Evolutionary conservation across 2,113 vertebrate genomes (phyloP), one percentile per base, ranked within the genome.

Genomic region (Mustelus asterias): DNA sequence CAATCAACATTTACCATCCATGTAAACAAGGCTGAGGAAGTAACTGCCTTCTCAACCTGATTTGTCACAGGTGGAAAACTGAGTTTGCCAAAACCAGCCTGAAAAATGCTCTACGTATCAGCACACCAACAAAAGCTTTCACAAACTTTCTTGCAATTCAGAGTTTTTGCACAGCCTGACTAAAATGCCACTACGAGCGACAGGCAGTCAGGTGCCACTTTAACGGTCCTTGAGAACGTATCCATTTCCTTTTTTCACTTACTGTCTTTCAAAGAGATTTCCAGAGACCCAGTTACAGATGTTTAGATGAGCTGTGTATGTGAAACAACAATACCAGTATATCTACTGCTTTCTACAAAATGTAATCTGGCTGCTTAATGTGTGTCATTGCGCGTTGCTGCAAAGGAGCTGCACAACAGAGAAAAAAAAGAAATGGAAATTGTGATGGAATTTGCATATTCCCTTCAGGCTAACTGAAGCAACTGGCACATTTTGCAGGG

Each of bases 401-500:
- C 94, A 72, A 76, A 95, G 24, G 29, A 72, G 58, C 69, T 67
- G 70, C 48, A 78, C 13, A 14, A 58, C 37, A 29, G 89, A 63
- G 48, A 88, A 10, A 95, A 37, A 33, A 95, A 72, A 95, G 78
- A 95, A 44, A 22, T 70, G 90, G 95, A 95, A 80, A 94, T n/a
- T 95, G 92, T 37, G 96, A 96, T 96, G 96, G 96, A 96, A 96
- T 96, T 96, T 97, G 97, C 97, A 96, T 97, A 97, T 96, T 97
- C 96, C 96, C 96, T 96, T 96, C 58, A 96, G 90, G 96, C 96
- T 96, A 86, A 85, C 96, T 96, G 96, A 96, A 96, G 88, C 20
- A n/a, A 95, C 94, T 94, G 96, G 83, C 85, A 69, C 41, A 69
- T 90, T 95, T 96, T 96, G 96, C 89, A 96, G 96, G 95, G 89